Base-by-base conservation (phyloP, 1,140 invertebrate genomes). In the Drosophila mayri region DNA sequence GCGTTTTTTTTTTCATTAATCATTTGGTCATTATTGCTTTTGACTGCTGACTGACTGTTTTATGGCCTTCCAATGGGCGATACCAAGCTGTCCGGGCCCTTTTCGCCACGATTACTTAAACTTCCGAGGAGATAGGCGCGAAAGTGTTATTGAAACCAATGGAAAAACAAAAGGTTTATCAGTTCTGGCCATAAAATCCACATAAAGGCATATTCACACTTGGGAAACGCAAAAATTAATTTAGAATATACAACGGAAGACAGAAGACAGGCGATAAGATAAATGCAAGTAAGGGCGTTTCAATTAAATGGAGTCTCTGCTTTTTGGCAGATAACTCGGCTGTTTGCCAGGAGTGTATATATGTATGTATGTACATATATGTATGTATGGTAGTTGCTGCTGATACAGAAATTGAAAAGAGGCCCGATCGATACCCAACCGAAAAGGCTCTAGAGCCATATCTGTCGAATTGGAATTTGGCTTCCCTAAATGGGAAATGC, bases 211-310 rank as follows among this genome's bases (percentile, higher is more conserved):
- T 62, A 70, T 59, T 59, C 32, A 14, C 32, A 11, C 12, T 44
- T 16, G 57, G 50, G 55, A 47, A 41, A 35, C 38, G 40, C 11
- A 28, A 68, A 54, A 49, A 88, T 83, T 86, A 86, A 86, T 86
- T 87, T 84, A 74, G 57, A 87, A 66, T 64, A 63, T 43, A 77
- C 59, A 64, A 46, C 64, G 76, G 57, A 74, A 54, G 70, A 20
- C 37, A 32, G 22, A 11, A 63, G 71, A 22, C 50, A 71, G 57
- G 46, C 76, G 83, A 87, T 87, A 88, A 63, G 75, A 72, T 73
- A 65, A 40, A n/a, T 55, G 55, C 30, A 44, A 44, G 62, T 46
- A 41, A 57, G 62, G 28, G 32, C 52, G 40, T 25, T 18, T 50
- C 43, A 50, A 59, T 50, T 20, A 61, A 50, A 57, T 25, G 22